Evolutionary conservation across 2,113 vertebrate species (phyloP), one percentile per base, ranked within the genome.

Genomic region (Petrocephalus microphthalmus): DNA sequence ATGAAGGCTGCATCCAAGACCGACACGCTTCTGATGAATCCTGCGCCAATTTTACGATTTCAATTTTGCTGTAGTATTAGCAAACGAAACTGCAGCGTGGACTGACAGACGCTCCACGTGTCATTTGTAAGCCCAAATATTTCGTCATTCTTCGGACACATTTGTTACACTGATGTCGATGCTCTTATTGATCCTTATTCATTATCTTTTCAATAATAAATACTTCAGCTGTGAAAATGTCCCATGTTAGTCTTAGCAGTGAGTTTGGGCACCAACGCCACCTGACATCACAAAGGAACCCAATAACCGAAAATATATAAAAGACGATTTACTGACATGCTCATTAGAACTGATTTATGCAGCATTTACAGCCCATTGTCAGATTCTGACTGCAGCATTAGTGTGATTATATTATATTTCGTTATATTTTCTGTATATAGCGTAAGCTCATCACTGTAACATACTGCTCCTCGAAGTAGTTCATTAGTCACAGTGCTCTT

Each of bases 11-110:
- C 52, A 88, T 90, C 89, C 86, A 84, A 91, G 87, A 89, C 87
- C 78, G 82, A 87, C 88, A 60, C 85, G 84, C 86, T 25, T 87
- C 67, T 52, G 52, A 64, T 60, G 45, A 60, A 83, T 54, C 82
- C 82, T 60, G 86, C 88, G 89, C 87, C 89, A 89, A 91, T 91
- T 89, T 89, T 86, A 90, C 54, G 81, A 67, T 67, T 90, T 88
- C 84, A 82, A 89, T 29, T 67, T 67, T 29, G 87, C 42, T 89
- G 56, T 87, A 87, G 86, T 37, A 57, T 87, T 88, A 89, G 86
- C 85, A 84, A 74, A 83, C 29, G 47, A 67, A 87, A 29, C n/a
- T 37, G 22, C 17, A 84, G 84, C 86, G 52, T 90, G 89, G 87
- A 78, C 37, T 86, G 84, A 87, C 89, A 88, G 84, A 57, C 87